A percentile compares a stretch with the other conserved stretches of the same genome.
Evolutionary conservation across 2,888 invertebrate species (phyloP).

Genomic region (Mycalesis mineus): DNA sequence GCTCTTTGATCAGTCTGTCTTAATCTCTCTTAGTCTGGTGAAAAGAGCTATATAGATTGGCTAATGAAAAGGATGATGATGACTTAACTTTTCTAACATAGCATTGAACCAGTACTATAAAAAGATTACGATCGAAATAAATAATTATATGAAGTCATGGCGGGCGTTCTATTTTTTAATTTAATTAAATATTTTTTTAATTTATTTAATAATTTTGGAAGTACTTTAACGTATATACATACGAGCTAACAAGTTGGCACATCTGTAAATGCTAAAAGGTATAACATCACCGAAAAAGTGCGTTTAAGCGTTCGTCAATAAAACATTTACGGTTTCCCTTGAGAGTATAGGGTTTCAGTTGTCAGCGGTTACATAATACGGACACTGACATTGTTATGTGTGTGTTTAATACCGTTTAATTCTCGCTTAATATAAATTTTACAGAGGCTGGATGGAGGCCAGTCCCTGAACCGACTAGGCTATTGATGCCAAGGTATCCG

Average conservation of each 20-base stretch:
- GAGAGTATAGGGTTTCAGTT: constrained; percentile 14
- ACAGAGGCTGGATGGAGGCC: constrained; percentile 10
- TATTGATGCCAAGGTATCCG: constrained; percentile 70
- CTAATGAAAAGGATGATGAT: too few species aligned
- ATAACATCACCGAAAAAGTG: constrained; percentile 49
- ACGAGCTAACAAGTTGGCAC: background rate
- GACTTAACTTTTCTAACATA: too few species aligned
- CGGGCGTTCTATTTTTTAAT: background rate
- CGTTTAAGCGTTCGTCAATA: constrained; percentile 41
- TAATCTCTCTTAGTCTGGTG: too few species aligned
- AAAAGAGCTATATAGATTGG: too few species aligned
- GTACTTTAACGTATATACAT: too few species aligned
- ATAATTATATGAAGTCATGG: too few species aligned
- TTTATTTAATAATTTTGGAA: background rate
- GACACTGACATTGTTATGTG: background rate
- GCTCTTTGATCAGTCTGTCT: too few species aligned
- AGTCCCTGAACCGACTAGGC: constrained; percentile 34
- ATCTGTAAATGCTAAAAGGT: constrained; percentile 32
- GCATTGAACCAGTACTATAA: too few species aligned
- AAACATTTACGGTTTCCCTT: constrained; percentile 14
- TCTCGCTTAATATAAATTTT: constrained; percentile 11
- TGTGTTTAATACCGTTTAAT: constrained; percentile 1
- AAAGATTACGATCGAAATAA: too few species aligned
- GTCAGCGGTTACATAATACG: constrained; percentile 10
- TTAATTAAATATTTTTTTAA: too few species aligned